Percentiles rank a stretch among this genome's conserved stretches.
phyloP scores from a whole-genome alignment of 2,888 invertebrate species.

The Tholera decimalis region DNA sequence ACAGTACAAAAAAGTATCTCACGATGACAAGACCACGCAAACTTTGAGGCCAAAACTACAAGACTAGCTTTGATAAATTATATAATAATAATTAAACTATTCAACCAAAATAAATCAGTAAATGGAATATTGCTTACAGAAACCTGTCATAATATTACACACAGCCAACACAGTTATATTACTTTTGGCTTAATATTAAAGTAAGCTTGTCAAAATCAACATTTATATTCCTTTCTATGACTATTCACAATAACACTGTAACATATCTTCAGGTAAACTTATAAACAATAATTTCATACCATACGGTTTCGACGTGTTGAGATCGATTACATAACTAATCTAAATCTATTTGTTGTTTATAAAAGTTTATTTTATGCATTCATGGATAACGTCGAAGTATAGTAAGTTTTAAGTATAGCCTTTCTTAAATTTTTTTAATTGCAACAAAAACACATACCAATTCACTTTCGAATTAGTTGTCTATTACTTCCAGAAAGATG shows the following conservation, averaged over 20 bases:
- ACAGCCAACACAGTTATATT: slow-evolving; percentile 52
- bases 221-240: slow-evolving; percentile 24
- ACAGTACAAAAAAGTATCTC: too few relatives aligned
- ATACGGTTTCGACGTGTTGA: slow-evolving; percentile 47
- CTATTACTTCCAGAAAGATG: background rate
- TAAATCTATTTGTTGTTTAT: slow-evolving; percentile 33
- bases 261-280: slow-evolving; percentile 38
- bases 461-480: background rate
- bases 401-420: too few relatives aligned
- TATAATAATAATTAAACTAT: slow-evolving; percentile 5
- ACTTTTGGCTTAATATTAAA: slow-evolving; percentile 44
- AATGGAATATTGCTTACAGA: slow-evolving; percentile 39
- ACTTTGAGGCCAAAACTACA: slow-evolving; percentile 3
- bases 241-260: slow-evolving; percentile 39
- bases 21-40: background rate
- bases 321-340: slow-evolving; percentile 51
- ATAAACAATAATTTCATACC: slow-evolving; percentile 29
- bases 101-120: slow-evolving; percentile 14
- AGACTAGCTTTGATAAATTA: slow-evolving; percentile 36
- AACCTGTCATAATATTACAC: slow-evolving; percentile 35
- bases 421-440: too few relatives aligned
- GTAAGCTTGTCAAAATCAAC: slow-evolving; percentile 42
- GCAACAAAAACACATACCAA: background rate
- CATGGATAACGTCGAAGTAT: slow-evolving; percentile 22
- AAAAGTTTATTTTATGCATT: slow-evolving; percentile 15